Conservation (phyloP, 2,888 invertebrate genomes). For the Escarpia spicata region DNA sequence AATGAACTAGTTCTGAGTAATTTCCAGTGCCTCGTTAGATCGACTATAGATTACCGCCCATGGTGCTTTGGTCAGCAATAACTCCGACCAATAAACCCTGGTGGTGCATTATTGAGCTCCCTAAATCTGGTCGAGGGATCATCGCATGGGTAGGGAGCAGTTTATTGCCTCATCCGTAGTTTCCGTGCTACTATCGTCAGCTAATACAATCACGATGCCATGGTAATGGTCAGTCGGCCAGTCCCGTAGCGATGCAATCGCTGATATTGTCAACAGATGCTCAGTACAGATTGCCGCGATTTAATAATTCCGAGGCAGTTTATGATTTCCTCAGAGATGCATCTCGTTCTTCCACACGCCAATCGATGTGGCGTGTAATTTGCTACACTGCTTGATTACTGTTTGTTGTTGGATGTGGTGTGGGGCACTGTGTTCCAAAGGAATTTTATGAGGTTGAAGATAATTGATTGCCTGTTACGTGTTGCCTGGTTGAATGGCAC, state of each 20-base stretch:
- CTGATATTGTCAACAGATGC: not conserved
- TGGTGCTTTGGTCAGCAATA: constrained; percentile 13
- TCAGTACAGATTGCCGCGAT: not conserved
- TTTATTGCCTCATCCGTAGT: not conserved
- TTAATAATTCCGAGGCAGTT: not conserved
- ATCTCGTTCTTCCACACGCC: not conserved
- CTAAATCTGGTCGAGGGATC: not conserved
- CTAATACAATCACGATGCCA: not conserved
- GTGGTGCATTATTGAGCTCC: not conserved
- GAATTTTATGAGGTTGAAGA: not conserved
- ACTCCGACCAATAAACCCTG: not conserved
- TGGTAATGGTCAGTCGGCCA: not conserved
- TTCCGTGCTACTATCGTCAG: not conserved
- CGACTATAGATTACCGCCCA: not conserved
- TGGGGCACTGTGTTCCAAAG: not conserved
- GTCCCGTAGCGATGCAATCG: not conserved
- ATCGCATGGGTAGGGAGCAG: not conserved
- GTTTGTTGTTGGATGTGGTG: not conserved
- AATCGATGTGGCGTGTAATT: not conserved
- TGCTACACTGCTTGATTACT: not conserved
- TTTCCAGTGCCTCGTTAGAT: not conserved
- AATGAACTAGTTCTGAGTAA: not conserved
- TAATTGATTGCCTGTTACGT: not conserved
- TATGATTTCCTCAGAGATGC: not conserved
- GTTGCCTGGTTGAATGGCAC: not conserved